These are phyloP conservation scores for Tinamus guttatus DNA, from an alignment of 2,113 vertebrate genomes.

Conservation along the genomic window DNA sequence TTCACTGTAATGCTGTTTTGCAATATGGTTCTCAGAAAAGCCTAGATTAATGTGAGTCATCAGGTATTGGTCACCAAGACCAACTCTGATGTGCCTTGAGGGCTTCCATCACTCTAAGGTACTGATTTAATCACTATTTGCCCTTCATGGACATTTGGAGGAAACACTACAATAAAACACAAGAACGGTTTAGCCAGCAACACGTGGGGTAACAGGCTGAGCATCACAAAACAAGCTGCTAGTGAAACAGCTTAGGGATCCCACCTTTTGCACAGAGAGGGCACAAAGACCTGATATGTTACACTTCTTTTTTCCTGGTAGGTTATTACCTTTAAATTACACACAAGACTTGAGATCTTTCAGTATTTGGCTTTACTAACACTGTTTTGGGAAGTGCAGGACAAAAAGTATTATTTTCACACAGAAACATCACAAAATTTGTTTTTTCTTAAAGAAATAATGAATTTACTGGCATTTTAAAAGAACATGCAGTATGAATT, in stretches of 20 bases:
- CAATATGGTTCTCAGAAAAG: background rate
- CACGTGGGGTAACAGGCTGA: background rate
- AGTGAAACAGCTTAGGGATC: background rate
- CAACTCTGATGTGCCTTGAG: slow-evolving; percentile 27
- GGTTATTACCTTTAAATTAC: background rate
- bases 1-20: background rate
- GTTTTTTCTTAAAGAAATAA: background rate
- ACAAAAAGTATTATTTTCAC: background rate
- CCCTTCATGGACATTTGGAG: slow-evolving; percentile 7
- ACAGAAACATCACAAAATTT: background rate
- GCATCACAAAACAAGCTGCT: background rate
- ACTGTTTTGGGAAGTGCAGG: background rate
- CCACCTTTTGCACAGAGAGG: background rate
- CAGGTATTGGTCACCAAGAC: slow-evolving; percentile 14
- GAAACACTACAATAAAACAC: slow-evolving; percentile 5
- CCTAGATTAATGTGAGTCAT: background rate
- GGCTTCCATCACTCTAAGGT: slow-evolving; percentile 4
- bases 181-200: background rate
- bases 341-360: background rate
- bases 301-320: background rate
- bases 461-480: background rate
- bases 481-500: background rate
- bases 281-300: background rate
- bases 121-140: slow-evolving; percentile 40
- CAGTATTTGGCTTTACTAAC: background rate